Evolutionary conservation across 2,113 vertebrate genomes (phyloP), one percentile per base, ranked within the genome.

Genomic region (Morone chrysops): DNA sequence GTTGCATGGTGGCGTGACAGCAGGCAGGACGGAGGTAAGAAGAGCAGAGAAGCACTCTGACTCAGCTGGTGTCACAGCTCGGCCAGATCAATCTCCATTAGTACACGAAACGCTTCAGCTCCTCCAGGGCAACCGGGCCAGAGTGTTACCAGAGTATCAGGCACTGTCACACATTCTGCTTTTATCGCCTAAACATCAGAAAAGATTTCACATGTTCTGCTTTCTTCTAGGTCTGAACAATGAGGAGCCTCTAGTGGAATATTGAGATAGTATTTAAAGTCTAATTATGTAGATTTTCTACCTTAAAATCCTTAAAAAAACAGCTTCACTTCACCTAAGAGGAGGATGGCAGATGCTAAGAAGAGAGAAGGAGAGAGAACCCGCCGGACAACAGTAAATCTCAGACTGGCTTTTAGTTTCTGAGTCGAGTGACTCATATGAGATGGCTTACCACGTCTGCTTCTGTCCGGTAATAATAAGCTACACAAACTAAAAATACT

Each of bases 31-130:
- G 4, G 65, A 78, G 71, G 79, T 71, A 86, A 80, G 82, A 90
- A 86, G 78, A 78, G 82, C 60, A 57, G 56, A 57, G 57, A 66
- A 38, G 59, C 54, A 38, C 62, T 62, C 45, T 61, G 57, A 47
- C 16, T 62, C 18, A 8, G 59, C 59, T 18, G 47, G 57, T 80
- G 74, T 82, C 82, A 61, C 61, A 59, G 61, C 62, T 70, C 56
- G 22, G 50, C 66, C 67, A 17, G 71, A 84, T 92, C 81, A n/a
- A 70, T 84, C 79, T 87, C 83, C 82, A 75, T 92, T 84, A 85
- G 72, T 14, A 72, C 60, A 12, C 7, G 2, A 83, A 31, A 76
- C 4, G 63, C 77, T 63, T 68, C 67, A 43, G 59, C 70, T 80
- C 25, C 83, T 81, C 75, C 74, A 17, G 67, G 80, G 61, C 73